Base-by-base conservation (phyloP, 2,797 vertebrate species). In the Clarias pachynema region DNA sequence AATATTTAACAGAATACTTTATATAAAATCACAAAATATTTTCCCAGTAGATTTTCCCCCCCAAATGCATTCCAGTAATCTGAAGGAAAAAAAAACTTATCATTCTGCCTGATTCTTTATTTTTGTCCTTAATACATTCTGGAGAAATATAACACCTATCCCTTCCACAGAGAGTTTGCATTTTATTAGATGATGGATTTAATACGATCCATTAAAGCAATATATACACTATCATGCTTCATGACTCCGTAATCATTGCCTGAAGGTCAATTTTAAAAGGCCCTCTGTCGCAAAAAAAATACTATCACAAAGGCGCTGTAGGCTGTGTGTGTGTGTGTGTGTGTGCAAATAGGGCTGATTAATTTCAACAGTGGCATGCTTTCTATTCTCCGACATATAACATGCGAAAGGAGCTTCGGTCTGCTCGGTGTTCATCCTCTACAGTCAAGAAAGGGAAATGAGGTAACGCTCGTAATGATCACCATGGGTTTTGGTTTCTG, bases 171-270 rank as follows among this genome's bases (percentile, higher is more conserved):
- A 75, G 73, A 60, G 74, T 86, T 84, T 82, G 79, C 74, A 77
- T 86, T 85, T 86, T 87, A 86, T 86, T 78, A 60, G 80, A 85
- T 86, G 88, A 85, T 83, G 83, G 86, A 87, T 85, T 85, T 88
- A 89, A 88, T 86, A 83, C 10, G 29, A 84, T 83, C 86, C 83
- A 88, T 89, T 88, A 89, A 86, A 72, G 83, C 85, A 84, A 84
- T 86, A 89, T 88, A 86, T 88, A 88, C 86, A 86, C 83, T 68
- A 85, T 88, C 59, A 85, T 81, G 80, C 87, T 86, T 89, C 84
- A 86, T 84, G 79, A 63, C 77, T 86, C 79, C 37, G 75, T 86
- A 89, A 86, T 86, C 87, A 88, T 84, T 88, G 85, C 85, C 85
- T 86, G 81, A 84, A 84, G 85, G 87, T 89, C 87, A 84, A 81